Evolutionary conservation across 1,140 invertebrate genomes (phyloP).

Genomic region (Colletes gigas): DNA sequence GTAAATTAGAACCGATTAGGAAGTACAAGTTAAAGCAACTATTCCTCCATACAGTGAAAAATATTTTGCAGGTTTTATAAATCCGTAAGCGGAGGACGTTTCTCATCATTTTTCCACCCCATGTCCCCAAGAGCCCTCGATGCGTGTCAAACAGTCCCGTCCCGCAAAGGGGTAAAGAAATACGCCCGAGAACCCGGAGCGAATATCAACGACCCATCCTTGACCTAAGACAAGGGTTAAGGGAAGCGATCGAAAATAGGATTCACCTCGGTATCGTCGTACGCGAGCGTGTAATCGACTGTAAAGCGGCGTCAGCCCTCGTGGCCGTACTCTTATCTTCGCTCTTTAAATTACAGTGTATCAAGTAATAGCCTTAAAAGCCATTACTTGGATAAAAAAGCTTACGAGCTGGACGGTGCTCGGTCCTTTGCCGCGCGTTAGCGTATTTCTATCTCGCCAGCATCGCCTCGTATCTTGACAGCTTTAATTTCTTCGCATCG

Average conservation of each 20-base stretch:
- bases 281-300: slow-evolving; percentile 28
- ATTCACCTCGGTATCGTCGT: slow-evolving; percentile 8
- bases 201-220: neutral
- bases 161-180: too few species aligned
- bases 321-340: slow-evolving; percentile 17
- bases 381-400: slow-evolving; percentile 51
- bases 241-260: slow-evolving; percentile 25
- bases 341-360: slow-evolving; percentile 57
- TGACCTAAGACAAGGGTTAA: neutral
- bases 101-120: too few species aligned
- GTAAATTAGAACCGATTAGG: too few species aligned
- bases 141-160: neutral
- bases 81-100: too few species aligned
- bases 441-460: neutral
- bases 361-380: slow-evolving; percentile 57
- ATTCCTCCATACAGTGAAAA: too few species aligned
- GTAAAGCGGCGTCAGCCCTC: slow-evolving; percentile 15
- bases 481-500: slow-evolving; percentile 6
- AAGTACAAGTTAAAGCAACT: too few species aligned
- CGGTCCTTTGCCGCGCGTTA: neutral
- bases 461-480: slow-evolving; percentile 4
- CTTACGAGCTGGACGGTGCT: neutral
- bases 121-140: neutral
- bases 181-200: neutral
- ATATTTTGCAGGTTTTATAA: too few species aligned